phyloP scores from a whole-genome alignment of 2,113 vertebrate genomes.

The Erinaceus europaeus region DNA sequence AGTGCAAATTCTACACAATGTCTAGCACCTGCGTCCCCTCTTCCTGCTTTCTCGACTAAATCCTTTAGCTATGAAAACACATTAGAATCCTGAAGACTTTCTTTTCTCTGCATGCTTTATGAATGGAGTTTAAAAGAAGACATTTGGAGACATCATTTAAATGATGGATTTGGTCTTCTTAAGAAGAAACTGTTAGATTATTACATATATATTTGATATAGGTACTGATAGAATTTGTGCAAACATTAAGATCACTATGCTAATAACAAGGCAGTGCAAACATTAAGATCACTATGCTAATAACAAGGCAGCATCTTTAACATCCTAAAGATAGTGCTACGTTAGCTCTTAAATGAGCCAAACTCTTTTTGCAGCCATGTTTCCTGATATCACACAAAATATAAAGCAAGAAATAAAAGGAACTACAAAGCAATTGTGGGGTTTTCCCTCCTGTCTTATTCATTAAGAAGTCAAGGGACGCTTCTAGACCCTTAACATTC shows the following conservation, averaged over 20 bases:
- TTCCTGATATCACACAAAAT: background rate
- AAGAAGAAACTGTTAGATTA: background rate
- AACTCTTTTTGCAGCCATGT: slow-evolving; percentile 28
- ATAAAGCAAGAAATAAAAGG: slow-evolving; percentile 53
- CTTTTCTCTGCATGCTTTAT: slow-evolving; percentile 59
- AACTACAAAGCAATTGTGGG: slow-evolving; percentile 52
- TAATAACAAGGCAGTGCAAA: slow-evolving; percentile 22
- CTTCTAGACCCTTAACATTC: slow-evolving; percentile 4
- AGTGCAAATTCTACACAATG: slow-evolving; percentile 84
- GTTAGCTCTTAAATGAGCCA: slow-evolving; percentile 28
- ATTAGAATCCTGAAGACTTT: slow-evolving; percentile 66
- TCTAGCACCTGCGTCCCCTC: slow-evolving; percentile 86
- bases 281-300: slow-evolving; percentile 37
- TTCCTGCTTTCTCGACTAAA: slow-evolving; percentile 68
- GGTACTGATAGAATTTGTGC: slow-evolving; percentile 26
- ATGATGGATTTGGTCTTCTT: slow-evolving; percentile 42
- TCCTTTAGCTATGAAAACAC: slow-evolving; percentile 70
- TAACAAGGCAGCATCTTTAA: slow-evolving; percentile 35
- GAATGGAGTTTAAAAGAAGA: slow-evolving; percentile 51
- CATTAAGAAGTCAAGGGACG: background rate
- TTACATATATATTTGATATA: background rate
- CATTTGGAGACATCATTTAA: slow-evolving; percentile 28
- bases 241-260: slow-evolving; percentile 45
- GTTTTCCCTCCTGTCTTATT: slow-evolving; percentile 35
- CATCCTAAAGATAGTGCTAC: background rate